Base-by-base conservation (phyloP, 2,113 vertebrate species). In the Poeciliopsis occidentalis region DNA sequence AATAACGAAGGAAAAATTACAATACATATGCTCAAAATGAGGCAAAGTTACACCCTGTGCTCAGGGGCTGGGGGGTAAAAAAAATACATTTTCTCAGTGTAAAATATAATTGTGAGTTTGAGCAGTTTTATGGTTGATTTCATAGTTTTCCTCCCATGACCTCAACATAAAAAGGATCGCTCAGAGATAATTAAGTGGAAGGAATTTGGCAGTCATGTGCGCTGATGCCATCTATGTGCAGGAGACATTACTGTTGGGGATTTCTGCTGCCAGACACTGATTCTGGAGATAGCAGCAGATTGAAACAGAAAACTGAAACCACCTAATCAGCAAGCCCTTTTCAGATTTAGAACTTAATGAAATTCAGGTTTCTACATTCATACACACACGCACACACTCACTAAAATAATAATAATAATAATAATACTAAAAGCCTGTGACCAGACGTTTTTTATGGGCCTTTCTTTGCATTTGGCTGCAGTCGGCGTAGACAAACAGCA, bases 101-200 rank as follows among this genome's bases (percentile, higher is more conserved):
- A 79, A 88, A 90, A 86, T 78, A 84, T 81, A n/a, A 72, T 60
- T 87, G 85, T 88, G 62, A 64, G 31, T 82, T 86, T 62, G 34
- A 81, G 62, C 73, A 39, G 78, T 86, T 93, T 90, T 87, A 93
- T 81, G 78, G 75, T 67, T 69, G 64, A 82, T 81, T 82, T 88
- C 76, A 80, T 78, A 84, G 76, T 89, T 88, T 82, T 54, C 80
- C 41, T 83, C 67, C 75, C 41, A 67, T 83, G 85, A 86, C 80
- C 80, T 80, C 80, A 73, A 90, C 88, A 89, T 92, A 73, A 94
- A 37, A 92, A 89, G 87, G 75, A 57, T 39, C 60, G 71, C 67
- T 83, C 60, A n/a, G 24, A 80, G 72, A 70, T 90, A 86, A 90
- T 85, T 76, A 85, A 88, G 89, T 90, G 88, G 89, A 87, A 92